Evolutionary conservation across 92 coral and sea anemone species (phyloP).

Genomic region (Epizoanthus stellaris): DNA sequence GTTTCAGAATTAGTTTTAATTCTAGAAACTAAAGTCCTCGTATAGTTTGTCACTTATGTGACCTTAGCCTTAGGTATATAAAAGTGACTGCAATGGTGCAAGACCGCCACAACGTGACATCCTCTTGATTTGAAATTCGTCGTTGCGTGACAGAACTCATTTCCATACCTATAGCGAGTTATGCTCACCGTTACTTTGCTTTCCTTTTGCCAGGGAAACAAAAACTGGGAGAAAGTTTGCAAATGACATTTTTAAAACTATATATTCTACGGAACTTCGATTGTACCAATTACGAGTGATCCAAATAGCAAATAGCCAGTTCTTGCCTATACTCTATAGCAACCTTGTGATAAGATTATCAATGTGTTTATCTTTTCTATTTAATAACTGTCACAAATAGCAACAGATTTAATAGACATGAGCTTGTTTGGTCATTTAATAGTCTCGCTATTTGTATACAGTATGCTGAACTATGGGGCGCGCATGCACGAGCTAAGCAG

Average conservation of each 20-base stretch:
- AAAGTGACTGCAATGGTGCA: no score
- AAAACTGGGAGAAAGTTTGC: neutral
- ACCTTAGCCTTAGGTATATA: no score
- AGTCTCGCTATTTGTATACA: neutral
- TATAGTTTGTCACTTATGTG: no score
- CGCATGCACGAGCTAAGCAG: no score
- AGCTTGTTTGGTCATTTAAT: neutral
- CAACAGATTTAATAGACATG: neutral
- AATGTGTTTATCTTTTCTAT: neutral
- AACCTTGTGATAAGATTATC: neutral
- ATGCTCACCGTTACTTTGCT: no score
- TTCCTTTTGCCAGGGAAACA: neutral
- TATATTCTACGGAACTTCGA: neutral
- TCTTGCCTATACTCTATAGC: neutral
- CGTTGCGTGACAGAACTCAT: neutral
- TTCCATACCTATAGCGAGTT: neutral
- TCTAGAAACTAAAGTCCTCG: no score
- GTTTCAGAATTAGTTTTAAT: no score
- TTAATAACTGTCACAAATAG: slow-evolving; percentile 1
- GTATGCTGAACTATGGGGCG: neutral
- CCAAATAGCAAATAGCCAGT: slow-evolving; percentile 2
- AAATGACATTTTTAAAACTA: neutral
- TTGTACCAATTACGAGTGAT: neutral
- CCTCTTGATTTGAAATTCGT: no score
- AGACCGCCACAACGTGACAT: no score